Conservation (phyloP, 1,140 invertebrate species). For the Lutraria rhynchaena region DNA sequence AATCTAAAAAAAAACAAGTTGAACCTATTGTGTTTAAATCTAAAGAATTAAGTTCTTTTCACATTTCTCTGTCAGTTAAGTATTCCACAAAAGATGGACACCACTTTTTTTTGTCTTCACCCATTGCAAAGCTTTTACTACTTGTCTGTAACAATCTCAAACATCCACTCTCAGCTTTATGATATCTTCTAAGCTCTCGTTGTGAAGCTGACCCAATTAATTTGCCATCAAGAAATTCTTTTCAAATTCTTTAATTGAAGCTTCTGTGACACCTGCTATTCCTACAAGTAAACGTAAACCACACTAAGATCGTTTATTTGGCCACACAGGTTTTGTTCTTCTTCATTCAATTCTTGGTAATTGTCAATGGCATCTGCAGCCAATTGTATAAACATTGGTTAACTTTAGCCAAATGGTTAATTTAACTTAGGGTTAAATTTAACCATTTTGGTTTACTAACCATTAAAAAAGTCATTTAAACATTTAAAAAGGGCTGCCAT, state of each 20-base stretch:
- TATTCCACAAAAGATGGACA: not conserved
- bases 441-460: too few relatives aligned
- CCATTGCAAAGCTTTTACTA: conserved; percentile 39
- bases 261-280: conserved; percentile 49
- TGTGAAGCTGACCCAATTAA: not conserved
- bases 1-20: conserved; percentile 58
- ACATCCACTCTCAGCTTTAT: conserved; percentile 38
- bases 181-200: conserved; percentile 7
- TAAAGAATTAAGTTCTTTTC: conserved; percentile 22
- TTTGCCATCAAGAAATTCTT: conserved; percentile 5
- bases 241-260: conserved; percentile 26
- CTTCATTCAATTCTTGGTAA: conserved; percentile 16
- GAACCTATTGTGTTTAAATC: conserved; percentile 52
- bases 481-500: too few relatives aligned
- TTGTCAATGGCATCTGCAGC: conserved; percentile 5
- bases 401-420: too few relatives aligned
- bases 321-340: conserved; percentile 18
- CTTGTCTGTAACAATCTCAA: conserved; percentile 30
- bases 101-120: conserved; percentile 60
- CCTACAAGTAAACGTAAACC: conserved; percentile 57
- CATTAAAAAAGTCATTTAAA: too few relatives aligned
- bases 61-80: conserved; percentile 2
- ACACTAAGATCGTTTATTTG: conserved; percentile 50
- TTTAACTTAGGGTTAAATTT: too few relatives aligned
- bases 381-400: too few relatives aligned